Evolutionary conservation across 2,888 invertebrate genomes (phyloP).

Genomic region (Crepidodera aurea): DNA sequence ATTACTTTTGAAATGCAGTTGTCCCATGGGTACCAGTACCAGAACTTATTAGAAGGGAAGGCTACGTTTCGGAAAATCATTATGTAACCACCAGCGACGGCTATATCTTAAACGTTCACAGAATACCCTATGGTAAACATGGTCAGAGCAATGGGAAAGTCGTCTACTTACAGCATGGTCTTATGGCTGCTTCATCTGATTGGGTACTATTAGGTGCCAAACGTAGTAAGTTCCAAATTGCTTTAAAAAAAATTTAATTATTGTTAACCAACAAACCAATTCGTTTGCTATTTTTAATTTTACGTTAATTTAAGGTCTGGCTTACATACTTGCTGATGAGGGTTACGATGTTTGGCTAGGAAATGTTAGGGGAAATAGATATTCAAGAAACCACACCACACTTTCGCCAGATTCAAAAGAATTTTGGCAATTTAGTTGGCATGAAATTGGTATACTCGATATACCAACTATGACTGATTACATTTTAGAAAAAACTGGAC

Average conservation of each 20-base stretch:
- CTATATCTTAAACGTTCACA: slow-evolving; percentile 65
- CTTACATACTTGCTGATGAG: slow-evolving; percentile 45
- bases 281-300: no score
- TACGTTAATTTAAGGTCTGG: slow-evolving; percentile 35
- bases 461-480: slow-evolving; percentile 83
- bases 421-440: slow-evolving; percentile 71
- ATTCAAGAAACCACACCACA: slow-evolving; percentile 42
- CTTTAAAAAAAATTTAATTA: no score
- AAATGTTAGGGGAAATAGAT: slow-evolving; percentile 48
- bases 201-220: slow-evolving; percentile 66
- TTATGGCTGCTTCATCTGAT: slow-evolving; percentile 64
- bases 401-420: slow-evolving; percentile 40
- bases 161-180: slow-evolving; percentile 65
- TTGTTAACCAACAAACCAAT: no score
- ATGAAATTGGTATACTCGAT: slow-evolving; percentile 82
- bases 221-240: slow-evolving; percentile 1
- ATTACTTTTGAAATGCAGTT: not conserved
- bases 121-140: slow-evolving; percentile 62
- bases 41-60: slow-evolving; percentile 58
- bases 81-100: slow-evolving; percentile 64
- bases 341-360: slow-evolving; percentile 54
- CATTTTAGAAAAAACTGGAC: slow-evolving; percentile 66
- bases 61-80: slow-evolving; percentile 60
- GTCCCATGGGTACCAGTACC: slow-evolving; percentile 3
- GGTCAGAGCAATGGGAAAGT: slow-evolving; percentile 46